Base-by-base conservation (phyloP, 2,797 vertebrate species). In the Mionectes olivaceus region DNA sequence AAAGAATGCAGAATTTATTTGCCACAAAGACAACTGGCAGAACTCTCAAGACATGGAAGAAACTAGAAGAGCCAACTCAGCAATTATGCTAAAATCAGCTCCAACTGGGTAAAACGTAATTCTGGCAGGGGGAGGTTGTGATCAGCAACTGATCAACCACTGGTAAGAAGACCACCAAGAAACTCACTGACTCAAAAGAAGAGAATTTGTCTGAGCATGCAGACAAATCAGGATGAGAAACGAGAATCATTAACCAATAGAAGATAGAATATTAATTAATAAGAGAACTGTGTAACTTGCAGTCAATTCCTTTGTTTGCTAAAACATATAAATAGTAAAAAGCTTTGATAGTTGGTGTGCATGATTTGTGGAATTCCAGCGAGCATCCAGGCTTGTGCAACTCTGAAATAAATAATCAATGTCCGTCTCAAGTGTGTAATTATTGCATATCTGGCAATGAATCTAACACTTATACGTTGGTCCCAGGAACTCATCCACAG, bases 1-100 rank as follows among this genome's bases (percentile, higher is more conserved):
- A 39, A 30, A 30, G 37, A 63, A 44, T 39, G 37, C 10, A 39
- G 44, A 33, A 39, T 44, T 77, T 39, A 39, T 6, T 8, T 14
- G 28, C 24, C 11, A 5, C 0, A 2, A 77, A 13, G 24, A 3
- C 2, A 13, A 50, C 3, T 69, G 49, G 21, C 12, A 52, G 50
- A 83, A 30, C 16, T 83, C 37, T 14, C 37, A 56, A 70, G 70
- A 37, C 13, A 37, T 2, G 17, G 43, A 63, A 50, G 37, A 83
- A 83, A 39, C 28, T 13, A 44, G 35, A 10, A 27, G 25, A 74
- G 19, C 9, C 24, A 53, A 22, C 16, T 61, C 28, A 17, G 19
- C 35, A 50, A 7, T 17, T 57, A 27, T 71, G n/a, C 19, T 64
- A 50, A 56, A 37, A 87, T 56, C 23, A 14, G 5, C 49, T 17